phyloP scores from a whole-genome alignment of 1,140 invertebrate genomes.

The Cataglyphis hispanica region DNA sequence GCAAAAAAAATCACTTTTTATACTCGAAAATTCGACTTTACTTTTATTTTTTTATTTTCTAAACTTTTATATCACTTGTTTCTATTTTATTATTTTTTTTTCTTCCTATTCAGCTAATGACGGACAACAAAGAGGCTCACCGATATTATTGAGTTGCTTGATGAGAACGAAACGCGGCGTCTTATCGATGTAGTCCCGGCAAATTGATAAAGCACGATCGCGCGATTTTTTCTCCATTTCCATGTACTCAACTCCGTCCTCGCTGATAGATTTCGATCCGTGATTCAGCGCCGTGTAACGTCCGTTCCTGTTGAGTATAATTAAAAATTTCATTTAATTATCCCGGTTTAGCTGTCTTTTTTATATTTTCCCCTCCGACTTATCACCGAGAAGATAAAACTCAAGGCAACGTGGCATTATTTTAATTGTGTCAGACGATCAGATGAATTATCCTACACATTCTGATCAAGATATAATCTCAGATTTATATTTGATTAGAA shows the following conservation, averaged over 20 bases:
- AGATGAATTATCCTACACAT: not conserved
- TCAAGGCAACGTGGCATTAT: not conserved
- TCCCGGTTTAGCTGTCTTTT: not conserved
- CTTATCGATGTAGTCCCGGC: slow-evolving; percentile 89
- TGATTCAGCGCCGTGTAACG: slow-evolving; percentile 90
- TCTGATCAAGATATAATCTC: not conserved
- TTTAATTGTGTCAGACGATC: not conserved
- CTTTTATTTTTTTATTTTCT: not conserved
- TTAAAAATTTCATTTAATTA: slow-evolving; percentile 10
- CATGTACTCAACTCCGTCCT: slow-evolving; percentile 88
- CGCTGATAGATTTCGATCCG: slow-evolving; percentile 85
- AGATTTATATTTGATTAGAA: not conserved
- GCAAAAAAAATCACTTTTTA: not conserved
- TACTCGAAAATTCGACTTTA: not conserved
- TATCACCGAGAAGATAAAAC: not conserved
- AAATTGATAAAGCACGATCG: slow-evolving; percentile 88
- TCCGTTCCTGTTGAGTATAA: slow-evolving; percentile 84
- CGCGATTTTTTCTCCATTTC: slow-evolving; percentile 89
- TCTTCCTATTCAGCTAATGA: not conserved
- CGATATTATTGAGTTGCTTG: slow-evolving; percentile 92
- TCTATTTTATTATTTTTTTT: not conserved
- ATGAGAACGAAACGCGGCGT: slow-evolving; percentile 91
- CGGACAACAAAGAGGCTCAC: slow-evolving; percentile 77
- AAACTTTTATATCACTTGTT: not conserved
- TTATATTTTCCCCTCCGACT: no score